Base-by-base conservation (phyloP, 2,797 vertebrate genomes). In the Protonibea diacanthus region DNA sequence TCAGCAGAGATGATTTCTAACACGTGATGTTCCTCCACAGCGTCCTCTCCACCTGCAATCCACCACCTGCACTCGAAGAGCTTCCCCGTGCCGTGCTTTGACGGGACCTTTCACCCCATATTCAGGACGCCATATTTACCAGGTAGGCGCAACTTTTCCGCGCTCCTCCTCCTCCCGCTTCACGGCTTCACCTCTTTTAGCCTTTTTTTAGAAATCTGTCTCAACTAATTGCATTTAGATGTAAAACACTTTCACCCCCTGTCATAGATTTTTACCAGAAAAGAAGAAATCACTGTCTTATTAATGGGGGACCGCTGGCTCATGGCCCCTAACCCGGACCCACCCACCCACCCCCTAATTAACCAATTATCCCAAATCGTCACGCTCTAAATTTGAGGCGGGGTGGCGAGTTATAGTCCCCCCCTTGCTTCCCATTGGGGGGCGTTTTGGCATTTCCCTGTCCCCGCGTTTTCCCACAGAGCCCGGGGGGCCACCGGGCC, bases 41-140 rank as follows among this genome's bases (percentile, higher is more conserved):
- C 96, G 66, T 92, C 96, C 0, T 92, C 95, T 8, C 94, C 93
- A 0, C 89, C 94, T 1, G 15, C 96, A 52, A 57, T 96, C 27
- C 96, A 96, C 90, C 94, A 81, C 51, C 78, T 96, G 70, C 96
- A 96, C 83, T 93, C 96, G 82, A 99, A 99, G 96, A 94, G 94
- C 55, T 97, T 98, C 88, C 94, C 96, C n/a, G 88, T 98, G 14
- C 97, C 97, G 8, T 99, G 97, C 88, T 98, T 98, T 44, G 98
- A 99, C 82, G 97, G 96, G 33, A 95, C 96, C 61, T 98, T 98
- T 82, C 97, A 97, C 84, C 98, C 97, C 64, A 97, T 99, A 68
- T 95, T 99, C 94, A 94, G 97, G 83, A 96, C 98, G 9, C 96
- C 98, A n/a, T 99, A 97, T 88, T 96, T 98, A 81, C 97, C 98